A percentile compares a stretch with the other conserved stretches of the same genome.
phyloP scores from a whole-genome alignment of 2,113 vertebrate species.

The Sinosuthora webbiana region DNA sequence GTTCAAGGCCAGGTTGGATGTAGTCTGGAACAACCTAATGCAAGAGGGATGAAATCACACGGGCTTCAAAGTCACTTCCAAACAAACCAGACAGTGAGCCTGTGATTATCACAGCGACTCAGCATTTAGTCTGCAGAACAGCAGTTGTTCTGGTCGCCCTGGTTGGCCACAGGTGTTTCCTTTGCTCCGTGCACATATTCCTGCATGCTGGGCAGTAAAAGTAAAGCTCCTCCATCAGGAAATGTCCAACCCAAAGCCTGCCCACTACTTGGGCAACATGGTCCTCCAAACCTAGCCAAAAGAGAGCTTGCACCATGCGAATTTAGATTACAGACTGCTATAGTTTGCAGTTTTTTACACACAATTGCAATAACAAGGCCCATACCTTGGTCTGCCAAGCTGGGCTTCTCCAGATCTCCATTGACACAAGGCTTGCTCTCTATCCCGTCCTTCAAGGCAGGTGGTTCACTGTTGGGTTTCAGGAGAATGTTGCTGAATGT shows the following conservation, averaged over 20 bases:
- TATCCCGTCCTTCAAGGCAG: background rate
- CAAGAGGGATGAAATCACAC: background rate
- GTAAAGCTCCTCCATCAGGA: background rate
- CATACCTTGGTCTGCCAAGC: conserved; percentile 78
- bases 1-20: background rate
- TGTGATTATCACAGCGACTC: background rate
- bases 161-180: background rate
- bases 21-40: background rate
- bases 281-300: background rate
- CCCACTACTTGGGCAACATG: background rate
- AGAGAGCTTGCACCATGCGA: background rate
- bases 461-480: conserved; percentile 65
- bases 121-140: background rate
- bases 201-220: background rate
- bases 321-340: background rate
- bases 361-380: too few species aligned
- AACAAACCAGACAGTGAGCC: background rate
- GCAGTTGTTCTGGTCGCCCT: background rate
- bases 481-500: conserved; percentile 93
- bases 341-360: background rate
- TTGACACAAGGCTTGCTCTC: conserved; percentile 68
- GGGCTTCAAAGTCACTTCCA: background rate
- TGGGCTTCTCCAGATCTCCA: conserved; percentile 74
- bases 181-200: background rate
- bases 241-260: background rate